Conservation (phyloP, 2,888 invertebrate species). For the Diabrotica balteata region DNA sequence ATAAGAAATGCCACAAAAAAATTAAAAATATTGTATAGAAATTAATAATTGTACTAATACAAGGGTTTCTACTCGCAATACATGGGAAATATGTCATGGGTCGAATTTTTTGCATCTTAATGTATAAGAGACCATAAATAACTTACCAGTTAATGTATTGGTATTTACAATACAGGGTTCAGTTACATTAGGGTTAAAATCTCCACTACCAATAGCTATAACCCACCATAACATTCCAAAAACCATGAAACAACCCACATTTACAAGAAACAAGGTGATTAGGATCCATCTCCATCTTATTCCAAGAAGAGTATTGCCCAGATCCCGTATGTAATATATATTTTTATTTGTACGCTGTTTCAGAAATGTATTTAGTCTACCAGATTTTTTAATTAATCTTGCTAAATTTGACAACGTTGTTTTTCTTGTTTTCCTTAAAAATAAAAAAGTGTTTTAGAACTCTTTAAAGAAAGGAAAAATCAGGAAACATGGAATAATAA, state of each 20-base stretch:
- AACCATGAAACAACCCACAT: slow-evolving; percentile 45
- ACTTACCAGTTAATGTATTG: slow-evolving; percentile 45
- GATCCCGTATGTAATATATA: slow-evolving; percentile 59
- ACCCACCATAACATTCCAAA: slow-evolving; percentile 48
- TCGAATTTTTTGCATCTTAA: not conserved
- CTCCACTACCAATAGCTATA: slow-evolving; percentile 46
- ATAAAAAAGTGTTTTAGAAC: not conserved
- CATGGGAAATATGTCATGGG: too few relatives aligned
- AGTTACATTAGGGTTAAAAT: slow-evolving; percentile 42
- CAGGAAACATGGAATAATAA: too few relatives aligned
- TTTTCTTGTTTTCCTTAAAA: not conserved
- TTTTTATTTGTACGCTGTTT: slow-evolving; percentile 47
- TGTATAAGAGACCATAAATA: not conserved
- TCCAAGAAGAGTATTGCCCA: slow-evolving; percentile 72
- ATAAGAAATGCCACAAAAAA: too few relatives aligned
- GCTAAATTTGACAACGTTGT: slow-evolving; percentile 22
- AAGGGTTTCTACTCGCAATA: too few relatives aligned
- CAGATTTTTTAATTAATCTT: slow-evolving; percentile 47
- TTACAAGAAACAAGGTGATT: slow-evolving; percentile 54
- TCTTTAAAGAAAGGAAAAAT: not conserved
- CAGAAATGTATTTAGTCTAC: slow-evolving; percentile 46
- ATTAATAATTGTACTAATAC: too few relatives aligned
- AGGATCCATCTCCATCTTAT: slow-evolving; percentile 78
- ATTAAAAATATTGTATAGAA: too few relatives aligned
- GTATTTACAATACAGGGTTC: slow-evolving; percentile 49